phyloP scores from a whole-genome alignment of 2,113 vertebrate species.

The Pithys albifrons region DNA sequence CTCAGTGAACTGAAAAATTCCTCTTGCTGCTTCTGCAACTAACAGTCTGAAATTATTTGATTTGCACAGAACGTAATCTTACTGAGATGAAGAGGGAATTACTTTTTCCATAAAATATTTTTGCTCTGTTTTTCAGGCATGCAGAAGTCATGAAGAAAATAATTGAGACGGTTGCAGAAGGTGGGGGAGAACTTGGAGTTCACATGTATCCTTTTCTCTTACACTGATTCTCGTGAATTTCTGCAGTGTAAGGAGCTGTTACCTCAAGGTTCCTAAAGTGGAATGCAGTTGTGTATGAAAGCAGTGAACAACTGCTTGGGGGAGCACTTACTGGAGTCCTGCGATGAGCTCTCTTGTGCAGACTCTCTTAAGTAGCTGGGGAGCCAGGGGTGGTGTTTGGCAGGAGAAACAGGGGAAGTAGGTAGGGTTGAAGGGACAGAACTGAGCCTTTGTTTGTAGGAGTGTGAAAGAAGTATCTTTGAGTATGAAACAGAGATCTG shows the following conservation, averaged over 20 bases:
- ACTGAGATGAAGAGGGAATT: neutral
- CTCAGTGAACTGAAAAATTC: neutral
- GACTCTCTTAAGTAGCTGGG: neutral
- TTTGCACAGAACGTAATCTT: neutral
- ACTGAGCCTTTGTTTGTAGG: neutral
- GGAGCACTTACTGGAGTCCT: neutral
- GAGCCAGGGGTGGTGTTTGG: fast-evolving
- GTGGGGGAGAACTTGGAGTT: slow-evolving; percentile 96
- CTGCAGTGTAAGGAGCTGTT: neutral
- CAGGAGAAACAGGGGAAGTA: neutral
- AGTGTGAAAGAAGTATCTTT: neutral
- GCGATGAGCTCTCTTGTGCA: neutral
- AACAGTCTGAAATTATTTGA: neutral
- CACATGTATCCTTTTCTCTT: slow-evolving; percentile 94
- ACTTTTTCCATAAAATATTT: neutral
- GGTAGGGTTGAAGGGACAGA: neutral
- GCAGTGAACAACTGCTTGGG: neutral
- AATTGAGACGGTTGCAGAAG: slow-evolving; percentile 98
- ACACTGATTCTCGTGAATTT: neutral
- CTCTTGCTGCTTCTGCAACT: neutral
- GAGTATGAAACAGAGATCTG: neutral
- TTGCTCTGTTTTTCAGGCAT: slow-evolving; percentile 81
- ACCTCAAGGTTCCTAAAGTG: neutral
- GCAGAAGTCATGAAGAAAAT: slow-evolving; percentile 99
- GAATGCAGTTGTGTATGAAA: neutral